Evolutionary conservation across 2,888 invertebrate species (phyloP).

Genomic region (Pristionchus maxplancki): DNA sequence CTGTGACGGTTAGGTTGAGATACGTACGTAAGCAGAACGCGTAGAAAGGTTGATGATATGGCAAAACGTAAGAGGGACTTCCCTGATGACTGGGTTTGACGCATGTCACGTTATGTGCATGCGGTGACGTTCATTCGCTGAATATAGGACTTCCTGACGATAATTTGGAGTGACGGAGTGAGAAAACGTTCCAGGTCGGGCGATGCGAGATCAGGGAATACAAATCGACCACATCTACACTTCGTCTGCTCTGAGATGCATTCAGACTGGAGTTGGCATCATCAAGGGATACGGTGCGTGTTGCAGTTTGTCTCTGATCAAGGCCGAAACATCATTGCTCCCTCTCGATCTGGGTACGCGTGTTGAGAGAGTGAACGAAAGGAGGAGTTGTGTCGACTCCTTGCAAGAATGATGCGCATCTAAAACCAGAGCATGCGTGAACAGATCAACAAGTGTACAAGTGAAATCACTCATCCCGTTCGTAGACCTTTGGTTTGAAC

Average conservation of each 20-base stretch:
- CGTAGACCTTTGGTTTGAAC: background rate
- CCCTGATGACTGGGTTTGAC: background rate
- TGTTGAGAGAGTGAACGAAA: background rate
- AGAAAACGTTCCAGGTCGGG: too few relatives aligned
- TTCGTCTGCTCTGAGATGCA: constrained; percentile 91
- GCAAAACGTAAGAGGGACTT: background rate
- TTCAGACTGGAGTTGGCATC: constrained; percentile 86
- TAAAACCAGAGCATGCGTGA: background rate
- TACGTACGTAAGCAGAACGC: background rate
- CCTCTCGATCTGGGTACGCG: background rate
- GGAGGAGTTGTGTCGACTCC: background rate
- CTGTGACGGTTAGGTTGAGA: too few relatives aligned
- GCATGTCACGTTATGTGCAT: too few relatives aligned
- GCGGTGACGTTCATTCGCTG: too few relatives aligned
- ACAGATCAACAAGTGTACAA: background rate
- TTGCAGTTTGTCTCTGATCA: constrained; percentile 80
- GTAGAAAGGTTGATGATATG: too few relatives aligned
- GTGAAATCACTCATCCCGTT: background rate
- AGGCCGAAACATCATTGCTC: constrained; percentile 77
- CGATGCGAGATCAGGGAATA: constrained; percentile 85
- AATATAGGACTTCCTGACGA: too few relatives aligned
- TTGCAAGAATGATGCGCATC: constrained; percentile 4
- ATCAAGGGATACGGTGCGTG: constrained; percentile 79
- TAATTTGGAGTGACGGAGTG: too few relatives aligned
- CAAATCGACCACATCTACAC: constrained; percentile 87